phyloP scores from a whole-genome alignment of 37 sponge, comb jelly and placozoan species.

The Theonella swinhoei region DNA sequence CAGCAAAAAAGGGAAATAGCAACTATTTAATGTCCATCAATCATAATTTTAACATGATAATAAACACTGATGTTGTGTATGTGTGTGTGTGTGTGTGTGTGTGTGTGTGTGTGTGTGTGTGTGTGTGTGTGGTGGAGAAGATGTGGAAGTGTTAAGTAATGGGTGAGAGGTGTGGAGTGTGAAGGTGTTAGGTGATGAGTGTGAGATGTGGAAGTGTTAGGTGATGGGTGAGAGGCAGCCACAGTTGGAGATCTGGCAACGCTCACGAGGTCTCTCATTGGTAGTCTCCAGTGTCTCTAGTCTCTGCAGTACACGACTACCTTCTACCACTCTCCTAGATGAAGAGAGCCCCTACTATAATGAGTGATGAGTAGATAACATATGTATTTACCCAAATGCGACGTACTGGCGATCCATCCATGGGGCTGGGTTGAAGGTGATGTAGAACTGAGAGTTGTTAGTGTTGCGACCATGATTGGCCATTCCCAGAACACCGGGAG shows the following conservation, averaged over 20 bases:
- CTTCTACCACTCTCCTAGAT: conserved; percentile 74
- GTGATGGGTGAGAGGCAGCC: conserved; percentile 37
- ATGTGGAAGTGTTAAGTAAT: neutral
- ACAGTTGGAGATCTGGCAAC: conserved; percentile 61
- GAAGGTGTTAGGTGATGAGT: neutral
- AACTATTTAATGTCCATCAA: neutral
- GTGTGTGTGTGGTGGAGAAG: neutral
- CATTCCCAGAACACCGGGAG: conserved; percentile 86
- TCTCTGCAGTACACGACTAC: conserved; percentile 50
- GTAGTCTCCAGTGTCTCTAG: conserved; percentile 60
- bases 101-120: neutral
- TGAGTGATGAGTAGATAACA: neutral
- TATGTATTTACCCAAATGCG: conserved; percentile 85
- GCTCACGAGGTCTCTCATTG: conserved; percentile 78
- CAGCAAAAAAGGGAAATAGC: conserved; percentile 56
- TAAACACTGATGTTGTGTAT: neutral
- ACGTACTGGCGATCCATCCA: conserved; percentile 94
- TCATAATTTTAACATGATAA: too few relatives aligned
- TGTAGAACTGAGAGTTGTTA: conserved; percentile 93
- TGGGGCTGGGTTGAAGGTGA: conserved; percentile 75
- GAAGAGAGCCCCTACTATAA: neutral
- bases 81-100: neutral
- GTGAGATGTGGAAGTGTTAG: neutral
- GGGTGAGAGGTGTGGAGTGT: neutral
- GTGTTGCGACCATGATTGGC: conserved; percentile 89